Evolutionary conservation across 2,113 vertebrate species (phyloP).

Genomic region (Microcebus jonahi): DNA sequence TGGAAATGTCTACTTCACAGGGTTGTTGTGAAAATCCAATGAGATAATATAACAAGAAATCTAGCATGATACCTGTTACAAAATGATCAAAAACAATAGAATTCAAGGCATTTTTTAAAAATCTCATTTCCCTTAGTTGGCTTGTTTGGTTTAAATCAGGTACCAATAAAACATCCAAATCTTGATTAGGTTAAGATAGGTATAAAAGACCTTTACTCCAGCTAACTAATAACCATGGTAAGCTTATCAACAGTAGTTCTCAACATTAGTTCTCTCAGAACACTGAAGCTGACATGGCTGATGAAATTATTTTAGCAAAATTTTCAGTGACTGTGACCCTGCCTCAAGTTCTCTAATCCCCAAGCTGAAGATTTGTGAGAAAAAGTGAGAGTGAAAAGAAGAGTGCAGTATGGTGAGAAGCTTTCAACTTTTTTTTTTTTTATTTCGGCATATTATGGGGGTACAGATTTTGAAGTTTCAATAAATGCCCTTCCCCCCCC

Average conservation of each 20-base stretch:
- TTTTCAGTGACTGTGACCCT: neutral
- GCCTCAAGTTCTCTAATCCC: neutral
- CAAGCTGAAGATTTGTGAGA: neutral
- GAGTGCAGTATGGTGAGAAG: neutral
- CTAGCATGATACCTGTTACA: neutral
- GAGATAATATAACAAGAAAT: conserved; percentile 19
- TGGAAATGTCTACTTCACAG: conserved; percentile 26
- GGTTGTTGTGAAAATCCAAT: neutral
- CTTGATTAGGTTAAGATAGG: neutral
- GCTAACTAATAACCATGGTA: neutral
- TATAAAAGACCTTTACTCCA: conserved; percentile 43
- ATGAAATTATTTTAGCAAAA: neutral
- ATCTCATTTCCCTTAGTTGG: neutral
- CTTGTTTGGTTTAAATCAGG: neutral
- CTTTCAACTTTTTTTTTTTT: too few relatives aligned
- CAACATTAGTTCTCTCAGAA: neutral
- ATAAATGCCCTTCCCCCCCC: too few relatives aligned
- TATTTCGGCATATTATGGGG: too few relatives aligned
- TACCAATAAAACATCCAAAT: neutral
- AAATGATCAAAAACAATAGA: conserved; percentile 20
- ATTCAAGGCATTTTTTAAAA: conserved; percentile 27
- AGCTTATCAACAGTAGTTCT: neutral
- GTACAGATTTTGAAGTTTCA: too few relatives aligned
- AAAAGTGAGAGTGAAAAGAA: neutral
- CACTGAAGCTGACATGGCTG: neutral